These are phyloP conservation scores for Chymomyza amoena DNA, from an alignment of 2,888 invertebrate species.

Conservation along the genomic window DNA sequence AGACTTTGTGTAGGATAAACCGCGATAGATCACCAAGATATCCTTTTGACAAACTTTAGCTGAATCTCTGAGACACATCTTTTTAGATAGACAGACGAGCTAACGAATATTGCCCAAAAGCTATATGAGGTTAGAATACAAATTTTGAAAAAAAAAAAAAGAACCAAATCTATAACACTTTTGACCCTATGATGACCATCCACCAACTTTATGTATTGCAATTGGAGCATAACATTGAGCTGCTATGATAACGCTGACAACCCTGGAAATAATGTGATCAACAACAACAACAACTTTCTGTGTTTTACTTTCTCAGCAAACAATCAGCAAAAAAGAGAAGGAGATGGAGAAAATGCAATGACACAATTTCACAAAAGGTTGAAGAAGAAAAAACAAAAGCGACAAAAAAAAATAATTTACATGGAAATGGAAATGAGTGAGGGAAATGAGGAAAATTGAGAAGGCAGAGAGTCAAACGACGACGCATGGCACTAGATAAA, in stretches of 20 bases:
- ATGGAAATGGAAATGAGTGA: constrained; percentile 56
- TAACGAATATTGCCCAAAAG: no score
- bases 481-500: constrained; percentile 43
- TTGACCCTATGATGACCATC: no score
- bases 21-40: no score
- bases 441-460: constrained; percentile 38
- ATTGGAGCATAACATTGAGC: constrained; percentile 37
- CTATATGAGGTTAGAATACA: no score
- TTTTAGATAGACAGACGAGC: no score
- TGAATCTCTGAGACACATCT: no score
- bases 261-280: neutral
- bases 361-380: constrained; percentile 68
- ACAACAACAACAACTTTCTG: constrained; percentile 33
- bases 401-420: constrained; percentile 42
- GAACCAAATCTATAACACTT: no score
- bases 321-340: constrained; percentile 38
- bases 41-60: no score
- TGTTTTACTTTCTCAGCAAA: constrained; percentile 72
- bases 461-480: constrained; percentile 28
- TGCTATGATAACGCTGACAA: neutral
- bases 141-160: no score
- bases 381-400: constrained; percentile 36
- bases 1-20: no score
- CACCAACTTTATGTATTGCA: neutral
- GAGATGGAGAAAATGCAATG: constrained; percentile 53